A percentile compares a stretch with the other conserved stretches of the same genome.
These are phyloP conservation scores for Agonum fuliginosum DNA, from an alignment of 2,888 invertebrate genomes.

Conservation along the genomic window DNA sequence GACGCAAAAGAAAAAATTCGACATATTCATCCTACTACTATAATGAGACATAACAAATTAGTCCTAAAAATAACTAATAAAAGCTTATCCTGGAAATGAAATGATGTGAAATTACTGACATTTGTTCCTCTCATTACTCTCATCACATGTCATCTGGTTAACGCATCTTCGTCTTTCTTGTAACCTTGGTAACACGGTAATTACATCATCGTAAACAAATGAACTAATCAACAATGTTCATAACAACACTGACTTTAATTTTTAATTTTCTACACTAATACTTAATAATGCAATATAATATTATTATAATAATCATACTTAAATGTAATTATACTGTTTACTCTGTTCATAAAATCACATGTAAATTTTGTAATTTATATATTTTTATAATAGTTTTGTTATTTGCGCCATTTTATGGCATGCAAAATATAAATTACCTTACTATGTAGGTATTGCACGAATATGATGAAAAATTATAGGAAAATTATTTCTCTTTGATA, in stretches of 20 bases:
- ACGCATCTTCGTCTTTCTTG: not conserved
- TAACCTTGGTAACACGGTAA: not conserved
- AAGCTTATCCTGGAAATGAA: slow-evolving; percentile 13
- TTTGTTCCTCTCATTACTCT: slow-evolving; percentile 6
- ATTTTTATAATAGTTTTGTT: slow-evolving; percentile 4
- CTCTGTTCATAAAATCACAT: too few relatives aligned
- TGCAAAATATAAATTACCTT: slow-evolving; percentile 20
- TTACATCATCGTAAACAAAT: slow-evolving; percentile 15
- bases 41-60: not conserved
- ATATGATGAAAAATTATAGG: slow-evolving; percentile 16
- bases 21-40: too few relatives aligned
- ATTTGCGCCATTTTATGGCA: not conserved
- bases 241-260: not conserved
- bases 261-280: not conserved
- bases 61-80: slow-evolving; percentile 14
- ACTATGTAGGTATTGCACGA: slow-evolving; percentile 4
- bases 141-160: slow-evolving; percentile 20
- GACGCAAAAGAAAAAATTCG: too few relatives aligned
- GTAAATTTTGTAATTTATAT: too few relatives aligned
- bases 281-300: not conserved
- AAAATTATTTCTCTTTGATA: not conserved
- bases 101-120: slow-evolving; percentile 11
- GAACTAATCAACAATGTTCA: slow-evolving; percentile 18
- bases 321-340: too few relatives aligned
- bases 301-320: too few relatives aligned